Evolutionary conservation across 92 coral and sea anemone genomes (phyloP).

Genomic region (Palythoa grandiflora): DNA sequence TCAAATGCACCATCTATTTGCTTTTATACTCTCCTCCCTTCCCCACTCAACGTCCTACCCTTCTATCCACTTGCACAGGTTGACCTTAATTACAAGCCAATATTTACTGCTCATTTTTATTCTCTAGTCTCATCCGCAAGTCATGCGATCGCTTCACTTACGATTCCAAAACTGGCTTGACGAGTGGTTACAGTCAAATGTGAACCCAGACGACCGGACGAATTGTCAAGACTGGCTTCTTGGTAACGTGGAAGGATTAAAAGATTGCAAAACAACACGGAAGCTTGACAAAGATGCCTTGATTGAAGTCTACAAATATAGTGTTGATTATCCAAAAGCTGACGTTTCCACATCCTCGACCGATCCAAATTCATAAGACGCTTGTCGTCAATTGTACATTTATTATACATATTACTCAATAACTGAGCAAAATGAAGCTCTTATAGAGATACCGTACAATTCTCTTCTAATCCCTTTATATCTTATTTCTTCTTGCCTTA

Average conservation of each 20-base stretch:
- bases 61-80: no score
- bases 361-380: conserved; percentile 30
- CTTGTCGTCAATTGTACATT: conserved; percentile 37
- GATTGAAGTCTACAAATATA: conserved; percentile 82
- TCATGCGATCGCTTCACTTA: conserved; percentile 81
- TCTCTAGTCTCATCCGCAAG: conserved; percentile 79
- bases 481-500: background rate
- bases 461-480: background rate
- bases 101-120: conserved; percentile 8
- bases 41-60: no score
- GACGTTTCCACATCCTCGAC: conserved; percentile 16
- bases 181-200: conserved; percentile 82
- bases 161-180: conserved; percentile 91
- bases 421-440: background rate
- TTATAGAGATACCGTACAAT: background rate
- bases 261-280: conserved; percentile 86
- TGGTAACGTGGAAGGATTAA: conserved; percentile 90
- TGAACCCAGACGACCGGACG: conserved; percentile 79
- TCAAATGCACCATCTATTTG: no score
- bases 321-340: conserved; percentile 72
- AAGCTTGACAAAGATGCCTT: conserved; percentile 69
- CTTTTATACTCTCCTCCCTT: no score
- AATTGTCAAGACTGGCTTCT: conserved; percentile 91
- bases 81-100: background rate
- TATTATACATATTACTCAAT: background rate